Evolutionary conservation across 2,888 invertebrate genomes (phyloP).

Genomic region (Amphipyra berbera): DNA sequence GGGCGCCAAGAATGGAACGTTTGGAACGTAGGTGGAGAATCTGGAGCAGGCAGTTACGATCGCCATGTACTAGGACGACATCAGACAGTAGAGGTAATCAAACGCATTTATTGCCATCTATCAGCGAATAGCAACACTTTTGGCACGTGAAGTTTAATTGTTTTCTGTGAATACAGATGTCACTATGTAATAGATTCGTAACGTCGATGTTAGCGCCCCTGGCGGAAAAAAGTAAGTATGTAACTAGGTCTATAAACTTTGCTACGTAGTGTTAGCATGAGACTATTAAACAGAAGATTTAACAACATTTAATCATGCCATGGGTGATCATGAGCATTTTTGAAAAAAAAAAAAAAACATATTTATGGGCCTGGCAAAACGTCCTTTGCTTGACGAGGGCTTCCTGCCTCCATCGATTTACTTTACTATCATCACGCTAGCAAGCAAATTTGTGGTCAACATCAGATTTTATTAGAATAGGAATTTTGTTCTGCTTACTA

Average conservation of each 20-base stretch:
- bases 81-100: conserved; percentile 42
- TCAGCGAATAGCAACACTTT: conserved; percentile 24
- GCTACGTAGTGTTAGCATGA: too few species aligned
- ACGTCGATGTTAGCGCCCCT: neutral
- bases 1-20: conserved; percentile 77
- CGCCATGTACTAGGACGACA: conserved; percentile 86
- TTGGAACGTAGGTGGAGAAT: conserved; percentile 88
- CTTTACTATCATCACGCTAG: too few species aligned
- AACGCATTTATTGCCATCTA: conserved; percentile 42
- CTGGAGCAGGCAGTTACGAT: conserved; percentile 89
- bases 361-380: too few species aligned
- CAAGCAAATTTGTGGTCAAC: too few species aligned
- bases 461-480: too few species aligned
- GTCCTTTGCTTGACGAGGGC: too few species aligned
- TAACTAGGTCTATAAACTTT: too few species aligned
- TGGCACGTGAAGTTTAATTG: neutral
- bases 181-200: conserved; percentile 4
- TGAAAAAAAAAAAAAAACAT: neutral
- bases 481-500: too few species aligned
- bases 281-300: too few species aligned
- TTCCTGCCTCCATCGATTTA: too few species aligned
- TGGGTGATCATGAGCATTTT: neutral
- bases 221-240: neutral
- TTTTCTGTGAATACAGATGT: conserved; percentile 25
- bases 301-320: neutral